Conservation (phyloP, 2,888 invertebrate species). For the Parnassius glacialis region DNA sequence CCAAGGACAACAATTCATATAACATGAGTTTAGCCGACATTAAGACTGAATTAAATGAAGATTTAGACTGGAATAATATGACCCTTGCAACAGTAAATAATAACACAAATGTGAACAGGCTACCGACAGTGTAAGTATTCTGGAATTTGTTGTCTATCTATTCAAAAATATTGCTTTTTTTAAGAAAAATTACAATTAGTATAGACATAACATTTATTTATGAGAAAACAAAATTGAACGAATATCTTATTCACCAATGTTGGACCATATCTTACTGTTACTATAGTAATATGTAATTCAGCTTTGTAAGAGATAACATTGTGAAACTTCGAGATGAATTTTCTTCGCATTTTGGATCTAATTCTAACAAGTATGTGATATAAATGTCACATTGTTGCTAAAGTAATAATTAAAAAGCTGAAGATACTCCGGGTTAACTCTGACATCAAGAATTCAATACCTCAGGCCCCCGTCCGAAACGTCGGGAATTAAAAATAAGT, state of each 20-base stretch:
- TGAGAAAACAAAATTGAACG: background rate
- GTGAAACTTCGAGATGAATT: conserved; percentile 70
- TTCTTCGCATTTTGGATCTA: conserved; percentile 66
- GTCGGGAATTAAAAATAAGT: too few species aligned
- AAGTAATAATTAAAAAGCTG: too few species aligned
- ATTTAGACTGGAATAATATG: conserved; percentile 75
- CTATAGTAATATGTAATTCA: conserved; percentile 44
- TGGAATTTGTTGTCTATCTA: conserved; percentile 5
- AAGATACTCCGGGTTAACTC: too few species aligned
- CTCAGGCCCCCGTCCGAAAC: too few species aligned
- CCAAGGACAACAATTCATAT: conserved; percentile 40
- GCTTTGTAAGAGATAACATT: conserved; percentile 74
- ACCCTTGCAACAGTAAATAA: conserved; percentile 69
- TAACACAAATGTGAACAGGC: conserved; percentile 61
- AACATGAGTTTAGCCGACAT: conserved; percentile 63
- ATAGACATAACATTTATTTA: background rate
- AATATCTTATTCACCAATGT: background rate
- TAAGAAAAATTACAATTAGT: background rate
- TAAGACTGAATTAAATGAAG: conserved; percentile 75
- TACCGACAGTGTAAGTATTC: conserved; percentile 67
- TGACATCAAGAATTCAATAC: too few species aligned
- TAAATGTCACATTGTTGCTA: conserved; percentile 38
- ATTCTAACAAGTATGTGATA: conserved; percentile 73
- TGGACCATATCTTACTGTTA: background rate
- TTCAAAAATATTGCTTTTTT: background rate